These are phyloP conservation scores for Trisateles emortualis DNA, from an alignment of 2,888 invertebrate genomes.

Conservation along the genomic window DNA sequence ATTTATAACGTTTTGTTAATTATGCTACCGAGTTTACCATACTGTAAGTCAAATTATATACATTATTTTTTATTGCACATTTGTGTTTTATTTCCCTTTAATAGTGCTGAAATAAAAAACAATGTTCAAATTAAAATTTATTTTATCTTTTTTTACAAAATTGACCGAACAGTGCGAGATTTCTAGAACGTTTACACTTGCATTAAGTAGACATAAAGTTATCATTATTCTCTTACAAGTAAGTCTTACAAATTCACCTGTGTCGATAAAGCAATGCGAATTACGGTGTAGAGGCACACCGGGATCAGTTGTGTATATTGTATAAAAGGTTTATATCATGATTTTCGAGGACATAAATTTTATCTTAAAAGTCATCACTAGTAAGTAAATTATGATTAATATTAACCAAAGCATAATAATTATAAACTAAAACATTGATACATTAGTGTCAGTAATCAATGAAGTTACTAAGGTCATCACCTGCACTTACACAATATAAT, in stretches of 20 bases:
- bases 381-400: conserved; percentile 82
- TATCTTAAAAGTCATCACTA: conserved; percentile 78
- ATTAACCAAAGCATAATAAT: conserved; percentile 83
- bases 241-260: conserved; percentile 85
- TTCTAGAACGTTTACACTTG: conserved; percentile 87
- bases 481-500: conserved; percentile 67
- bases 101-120: conserved; percentile 56
- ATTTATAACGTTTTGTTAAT: conserved; percentile 84
- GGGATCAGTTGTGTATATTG: conserved; percentile 71
- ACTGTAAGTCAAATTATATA: conserved; percentile 83
- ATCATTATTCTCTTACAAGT: conserved; percentile 84
- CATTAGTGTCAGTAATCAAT: conserved; percentile 78
- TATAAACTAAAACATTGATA: conserved; percentile 83
- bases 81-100: conserved; percentile 62
- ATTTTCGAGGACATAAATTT: conserved; percentile 76
- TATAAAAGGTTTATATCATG: conserved; percentile 80
- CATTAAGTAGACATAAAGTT: conserved; percentile 87
- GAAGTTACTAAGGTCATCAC: conserved; percentile 67
- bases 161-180: conserved; percentile 88
- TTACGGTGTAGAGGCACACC: conserved; percentile 64
- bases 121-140: conserved; percentile 80
- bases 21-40: conserved; percentile 85
- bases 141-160: conserved; percentile 85
- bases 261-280: conserved; percentile 80
- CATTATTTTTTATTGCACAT: conserved; percentile 84